Base-by-base conservation (phyloP, 92 coral and sea anemone species). In the Porites lobata region DNA sequence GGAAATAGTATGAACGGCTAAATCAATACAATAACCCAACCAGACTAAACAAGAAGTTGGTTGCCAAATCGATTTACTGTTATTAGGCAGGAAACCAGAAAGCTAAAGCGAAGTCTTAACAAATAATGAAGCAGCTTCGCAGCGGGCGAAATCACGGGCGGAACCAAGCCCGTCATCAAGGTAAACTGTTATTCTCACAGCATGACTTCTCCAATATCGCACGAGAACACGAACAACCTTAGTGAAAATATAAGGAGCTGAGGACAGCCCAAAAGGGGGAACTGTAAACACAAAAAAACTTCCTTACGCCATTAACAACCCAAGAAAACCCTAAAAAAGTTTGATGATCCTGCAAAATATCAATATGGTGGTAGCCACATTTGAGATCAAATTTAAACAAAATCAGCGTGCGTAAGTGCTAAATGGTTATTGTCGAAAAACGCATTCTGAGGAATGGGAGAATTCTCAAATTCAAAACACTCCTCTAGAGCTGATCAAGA, bases 131-230 rank as follows among this genome's bases (percentile, higher is more conserved):
- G 81, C 81, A 54, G 18, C 81, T 56, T 76, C 50, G 10, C 67
- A 53, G 77, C 59, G 64, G 15, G 70, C 50, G 24, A 66, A 82
- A 69, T 68, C 77, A 2, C 65, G 62, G 24, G 77, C 43, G 24
- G 86, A 82, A 58, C 86, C 78, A 19, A 7, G 86, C 15, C 84
- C 89, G 75, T 85, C 89, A 54, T 76, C 89, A 32, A 85, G 84
- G 56, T 62, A 85, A 57, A 85, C 75, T 57, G 89, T 63, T n/a
- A 85, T n/a, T n/a, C n/a, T n/a, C n/a, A n/a, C n/a, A n/a, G n/a
- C n/a, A n/a, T n/a, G n/a, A n/a, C n/a, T n/a, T n/a, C n/a, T n/a
- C n/a, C n/a, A n/a, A n/a, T n/a, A n/a, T n/a, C n/a, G n/a, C n/a
- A n/a, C n/a, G n/a, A n/a, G n/a, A n/a, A n/a, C n/a, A n/a, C n/a